These are phyloP conservation scores for Nasonia longicornis DNA, from an alignment of 1,140 invertebrate genomes.

Conservation along the genomic window DNA sequence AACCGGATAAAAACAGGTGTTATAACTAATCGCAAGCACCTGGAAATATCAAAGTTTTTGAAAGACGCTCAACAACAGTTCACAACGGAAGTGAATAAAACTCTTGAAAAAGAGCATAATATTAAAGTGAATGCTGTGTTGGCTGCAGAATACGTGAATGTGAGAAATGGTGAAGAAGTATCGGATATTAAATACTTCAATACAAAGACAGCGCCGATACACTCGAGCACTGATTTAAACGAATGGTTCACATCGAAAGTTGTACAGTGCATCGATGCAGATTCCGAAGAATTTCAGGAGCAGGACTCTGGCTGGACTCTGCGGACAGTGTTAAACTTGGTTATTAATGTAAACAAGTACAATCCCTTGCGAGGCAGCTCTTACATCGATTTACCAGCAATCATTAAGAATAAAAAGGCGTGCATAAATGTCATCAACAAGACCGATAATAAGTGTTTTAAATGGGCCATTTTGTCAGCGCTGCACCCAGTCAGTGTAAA, in stretches of 20 bases:
- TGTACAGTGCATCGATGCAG: neutral
- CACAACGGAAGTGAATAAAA: no score
- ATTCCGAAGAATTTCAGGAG: neutral
- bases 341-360: neutral
- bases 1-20: no score
- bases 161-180: neutral
- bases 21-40: no score
- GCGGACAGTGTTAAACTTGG: neutral
- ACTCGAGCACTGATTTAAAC: neutral
- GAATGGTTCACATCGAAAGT: neutral
- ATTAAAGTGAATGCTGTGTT: no score
- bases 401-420: no score
- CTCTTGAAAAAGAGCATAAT: no score
- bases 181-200: neutral
- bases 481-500: slow-evolving; percentile 46
- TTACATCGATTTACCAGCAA: no score
- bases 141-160: neutral
- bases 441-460: no score
- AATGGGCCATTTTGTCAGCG: slow-evolving; percentile 48
- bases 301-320: no score
- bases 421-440: no score
- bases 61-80: no score
- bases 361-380: neutral
- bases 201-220: neutral
- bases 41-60: no score